A percentile compares a stretch with the other conserved stretches of the same genome.
phyloP scores from a whole-genome alignment of 2,797 vertebrate species.

The Poecilia wingei region DNA sequence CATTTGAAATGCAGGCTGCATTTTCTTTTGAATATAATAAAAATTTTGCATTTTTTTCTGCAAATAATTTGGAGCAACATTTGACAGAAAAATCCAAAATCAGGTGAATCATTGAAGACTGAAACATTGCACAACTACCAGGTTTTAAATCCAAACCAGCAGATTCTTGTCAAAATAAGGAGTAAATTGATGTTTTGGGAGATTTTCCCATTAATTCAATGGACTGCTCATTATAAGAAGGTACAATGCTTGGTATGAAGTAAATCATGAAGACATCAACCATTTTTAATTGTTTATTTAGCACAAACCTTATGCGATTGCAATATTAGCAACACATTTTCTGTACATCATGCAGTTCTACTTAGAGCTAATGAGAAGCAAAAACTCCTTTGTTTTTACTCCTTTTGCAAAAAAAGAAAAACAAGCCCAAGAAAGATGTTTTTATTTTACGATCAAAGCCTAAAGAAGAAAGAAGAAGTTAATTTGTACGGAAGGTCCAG shows the following conservation, averaged over 20 bases:
- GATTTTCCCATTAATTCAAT: background rate
- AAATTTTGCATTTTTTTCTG: background rate
- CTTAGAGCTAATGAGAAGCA: background rate
- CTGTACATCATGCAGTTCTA: background rate
- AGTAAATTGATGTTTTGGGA: background rate
- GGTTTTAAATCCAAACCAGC: background rate
- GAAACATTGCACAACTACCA: background rate
- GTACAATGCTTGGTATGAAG: background rate
- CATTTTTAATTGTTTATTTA: background rate
- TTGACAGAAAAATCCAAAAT: background rate
- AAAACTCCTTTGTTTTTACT: background rate
- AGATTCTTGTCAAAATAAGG: background rate
- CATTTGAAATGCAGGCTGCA: background rate
- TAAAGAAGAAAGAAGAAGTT: background rate
- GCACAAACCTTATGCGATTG: background rate
- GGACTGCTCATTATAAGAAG: background rate
- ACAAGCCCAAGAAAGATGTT: background rate
- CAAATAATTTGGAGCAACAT: background rate
- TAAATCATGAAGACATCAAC: background rate
- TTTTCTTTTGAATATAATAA: background rate
- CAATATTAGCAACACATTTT: background rate
- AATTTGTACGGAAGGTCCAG: slow-evolving; percentile 2
- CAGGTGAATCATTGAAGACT: no score
- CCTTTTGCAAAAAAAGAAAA: background rate
- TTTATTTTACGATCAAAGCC: slow-evolving; percentile 13